Evolutionary conservation across 2,113 vertebrate species (phyloP).

Genomic region (Gobiocypris rarus): DNA sequence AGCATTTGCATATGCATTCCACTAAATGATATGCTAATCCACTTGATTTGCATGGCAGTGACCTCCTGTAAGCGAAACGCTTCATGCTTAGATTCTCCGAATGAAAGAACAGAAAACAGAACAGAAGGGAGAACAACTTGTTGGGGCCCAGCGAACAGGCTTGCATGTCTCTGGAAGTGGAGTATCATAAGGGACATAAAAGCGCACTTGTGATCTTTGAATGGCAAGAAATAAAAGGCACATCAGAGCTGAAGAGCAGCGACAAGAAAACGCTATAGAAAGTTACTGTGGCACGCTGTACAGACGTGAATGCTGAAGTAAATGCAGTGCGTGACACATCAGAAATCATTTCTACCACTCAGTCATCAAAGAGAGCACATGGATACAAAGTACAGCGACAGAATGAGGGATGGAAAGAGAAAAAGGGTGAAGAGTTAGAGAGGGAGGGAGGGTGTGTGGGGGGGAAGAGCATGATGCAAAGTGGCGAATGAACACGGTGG

Average conservation of each 20-base stretch:
- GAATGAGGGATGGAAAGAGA: conserved; percentile 38
- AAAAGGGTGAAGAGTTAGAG: conserved; percentile 48
- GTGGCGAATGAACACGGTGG: conserved; percentile 89
- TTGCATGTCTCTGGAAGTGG: conserved; percentile 32
- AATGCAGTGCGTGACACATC: neutral
- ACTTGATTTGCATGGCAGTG: conserved; percentile 85
- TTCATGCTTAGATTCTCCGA: conserved; percentile 72
- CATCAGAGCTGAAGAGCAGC: conserved; percentile 26
- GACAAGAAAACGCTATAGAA: conserved; percentile 12
- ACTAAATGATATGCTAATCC: conserved; percentile 88
- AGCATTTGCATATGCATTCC: conserved; percentile 86
- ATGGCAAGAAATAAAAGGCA: conserved; percentile 27
- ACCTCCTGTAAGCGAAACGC: conserved; percentile 81
- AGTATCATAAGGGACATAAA: conserved; percentile 43
- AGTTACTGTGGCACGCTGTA: conserved; percentile 16
- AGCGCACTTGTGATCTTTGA: conserved; percentile 44
- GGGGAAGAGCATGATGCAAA: conserved; percentile 72
- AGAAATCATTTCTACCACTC: neutral
- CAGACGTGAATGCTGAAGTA: conserved; percentile 33
- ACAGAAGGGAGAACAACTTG: conserved; percentile 71
- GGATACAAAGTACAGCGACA: conserved; percentile 32
- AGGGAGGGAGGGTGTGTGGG: conserved; percentile 67
- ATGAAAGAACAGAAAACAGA: conserved; percentile 66
- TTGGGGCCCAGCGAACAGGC: conserved; percentile 54
- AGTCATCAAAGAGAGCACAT: conserved; percentile 37